Conservation (phyloP, 2,888 invertebrate species). For the Anthophora plumipes region DNA sequence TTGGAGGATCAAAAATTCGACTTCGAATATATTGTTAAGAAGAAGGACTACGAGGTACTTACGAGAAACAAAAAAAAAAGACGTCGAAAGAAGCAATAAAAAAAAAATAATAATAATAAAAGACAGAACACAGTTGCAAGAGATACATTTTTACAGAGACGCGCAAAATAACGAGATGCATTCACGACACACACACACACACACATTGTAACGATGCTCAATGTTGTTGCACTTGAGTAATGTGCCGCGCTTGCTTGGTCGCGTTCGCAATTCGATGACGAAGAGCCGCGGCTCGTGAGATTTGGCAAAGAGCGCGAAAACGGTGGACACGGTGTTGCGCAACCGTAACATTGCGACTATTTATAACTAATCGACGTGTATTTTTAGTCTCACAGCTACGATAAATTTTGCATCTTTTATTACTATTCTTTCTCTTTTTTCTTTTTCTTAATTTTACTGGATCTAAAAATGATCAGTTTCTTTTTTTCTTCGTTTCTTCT, state of each 20-base stretch:
- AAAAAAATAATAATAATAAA: no score
- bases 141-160: conserved; percentile 38
- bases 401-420: conserved; percentile 28
- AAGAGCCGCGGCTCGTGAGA: conserved; percentile 18
- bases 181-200: conserved; percentile 45
- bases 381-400: conserved; percentile 2
- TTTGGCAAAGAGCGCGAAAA: conserved; percentile 50
- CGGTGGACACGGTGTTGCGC: conserved; percentile 36
- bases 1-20: conserved; percentile 99
- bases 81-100: background rate
- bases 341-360: conserved; percentile 40
- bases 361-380: conserved; percentile 21
- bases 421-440: conserved; percentile 18
- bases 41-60: conserved; percentile 99
- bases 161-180: conserved; percentile 58
- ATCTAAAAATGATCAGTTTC: background rate
- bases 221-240: conserved; percentile 69
- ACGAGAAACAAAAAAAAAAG: conserved; percentile 48
- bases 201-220: conserved; percentile 66
- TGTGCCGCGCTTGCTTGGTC: conserved; percentile 54
- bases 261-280: conserved; percentile 35
- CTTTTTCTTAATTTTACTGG: conserved; percentile 38
- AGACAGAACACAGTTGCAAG: conserved; percentile 22
- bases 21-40: conserved; percentile 98
- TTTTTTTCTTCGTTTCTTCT: conserved; percentile 43